These are phyloP conservation scores for Neosilurus hyrtlii DNA, from an alignment of 2,797 vertebrate genomes.

Conservation along the genomic window DNA sequence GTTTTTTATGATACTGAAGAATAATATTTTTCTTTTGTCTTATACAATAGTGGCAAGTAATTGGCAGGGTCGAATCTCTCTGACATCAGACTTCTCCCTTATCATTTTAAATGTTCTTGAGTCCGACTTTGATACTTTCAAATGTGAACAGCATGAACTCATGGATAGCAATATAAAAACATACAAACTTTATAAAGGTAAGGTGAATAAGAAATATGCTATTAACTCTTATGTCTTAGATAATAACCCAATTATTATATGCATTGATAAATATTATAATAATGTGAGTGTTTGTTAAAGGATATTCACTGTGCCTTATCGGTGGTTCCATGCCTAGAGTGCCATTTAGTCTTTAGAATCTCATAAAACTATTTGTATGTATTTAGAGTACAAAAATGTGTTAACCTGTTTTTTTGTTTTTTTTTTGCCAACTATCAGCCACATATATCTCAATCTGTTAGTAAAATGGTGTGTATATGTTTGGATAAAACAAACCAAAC, in stretches of 20 bases:
- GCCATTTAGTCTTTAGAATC: neutral
- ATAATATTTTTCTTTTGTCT: neutral
- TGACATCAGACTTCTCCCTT: slow-evolving; percentile 2
- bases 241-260: neutral
- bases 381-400: neutral
- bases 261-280: neutral
- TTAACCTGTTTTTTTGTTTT: neutral
- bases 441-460: neutral
- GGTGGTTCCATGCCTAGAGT: neutral
- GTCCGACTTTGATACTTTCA: slow-evolving; percentile 53
- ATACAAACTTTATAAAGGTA: slow-evolving; percentile 57
- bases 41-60: neutral
- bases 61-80: neutral
- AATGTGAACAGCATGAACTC: neutral
- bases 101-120: slow-evolving; percentile 43
- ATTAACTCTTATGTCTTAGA: neutral
- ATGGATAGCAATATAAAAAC: accelerated
- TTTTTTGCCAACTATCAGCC: neutral
- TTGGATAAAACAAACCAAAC: neutral
- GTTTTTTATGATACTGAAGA: neutral
- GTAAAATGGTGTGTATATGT: neutral
- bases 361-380: neutral
- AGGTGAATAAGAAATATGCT: slow-evolving; percentile 34
- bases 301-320: neutral
- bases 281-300: neutral